Conservation (phyloP, 2,888 invertebrate species). For the Tiliacea citrago region DNA sequence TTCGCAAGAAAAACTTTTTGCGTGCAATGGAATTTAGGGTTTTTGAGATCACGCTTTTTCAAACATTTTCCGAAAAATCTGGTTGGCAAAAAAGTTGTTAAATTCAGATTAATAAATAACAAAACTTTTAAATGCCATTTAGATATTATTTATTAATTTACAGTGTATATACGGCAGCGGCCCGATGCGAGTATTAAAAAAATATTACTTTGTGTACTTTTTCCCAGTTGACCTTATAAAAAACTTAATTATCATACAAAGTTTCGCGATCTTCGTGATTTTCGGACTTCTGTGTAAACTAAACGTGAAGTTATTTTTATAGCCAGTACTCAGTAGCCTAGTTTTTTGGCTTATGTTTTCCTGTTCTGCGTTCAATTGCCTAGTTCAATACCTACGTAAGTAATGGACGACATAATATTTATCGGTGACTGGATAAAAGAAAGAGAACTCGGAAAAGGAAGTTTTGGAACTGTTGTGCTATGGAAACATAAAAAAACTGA, state of each 20-base stretch:
- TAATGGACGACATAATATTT: constrained; percentile 88
- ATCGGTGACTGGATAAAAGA: constrained; percentile 91
- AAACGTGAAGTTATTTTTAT: constrained; percentile 67
- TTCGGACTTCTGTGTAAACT: constrained; percentile 37
- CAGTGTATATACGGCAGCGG: not conserved
- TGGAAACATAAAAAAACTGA: constrained; percentile 92
- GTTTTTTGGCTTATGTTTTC: constrained; percentile 44
- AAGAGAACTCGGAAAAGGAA: constrained; percentile 92
- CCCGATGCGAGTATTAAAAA: not conserved
- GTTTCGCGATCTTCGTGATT: constrained; percentile 40
- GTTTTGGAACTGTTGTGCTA: constrained; percentile 93
- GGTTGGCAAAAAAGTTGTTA: not conserved
- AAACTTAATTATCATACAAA: constrained; percentile 62
- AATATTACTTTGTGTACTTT: not conserved
- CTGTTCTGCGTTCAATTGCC: constrained; percentile 19
- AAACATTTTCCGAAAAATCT: not conserved
- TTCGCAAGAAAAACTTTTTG: not conserved
- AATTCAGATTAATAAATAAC: too few species aligned
- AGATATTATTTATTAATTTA: not conserved
- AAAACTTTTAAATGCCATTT: not conserved
- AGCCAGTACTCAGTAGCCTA: constrained; percentile 49
- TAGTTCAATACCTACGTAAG: constrained; percentile 22
- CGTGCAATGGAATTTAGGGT: constrained; percentile 32
- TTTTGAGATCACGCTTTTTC: constrained; percentile 11
- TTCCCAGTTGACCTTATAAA: constrained; percentile 23